These are phyloP conservation scores for Lycodopsis pacificus DNA, from an alignment of 2,797 vertebrate species.

Conservation along the genomic window DNA sequence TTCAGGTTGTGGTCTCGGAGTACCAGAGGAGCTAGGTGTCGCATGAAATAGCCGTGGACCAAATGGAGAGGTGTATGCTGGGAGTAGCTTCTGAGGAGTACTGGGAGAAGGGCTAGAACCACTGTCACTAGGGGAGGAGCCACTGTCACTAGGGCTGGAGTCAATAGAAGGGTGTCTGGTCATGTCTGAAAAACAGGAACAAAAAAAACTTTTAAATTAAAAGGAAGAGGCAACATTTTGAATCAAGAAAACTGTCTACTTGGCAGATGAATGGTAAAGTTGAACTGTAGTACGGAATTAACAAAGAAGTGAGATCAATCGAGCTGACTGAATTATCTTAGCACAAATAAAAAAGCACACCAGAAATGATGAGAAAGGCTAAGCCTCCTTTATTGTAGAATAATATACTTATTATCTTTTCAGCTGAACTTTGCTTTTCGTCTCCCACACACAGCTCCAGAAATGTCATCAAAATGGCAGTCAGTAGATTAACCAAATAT, in stretches of 20 bases:
- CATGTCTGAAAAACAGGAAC: constrained; percentile 78
- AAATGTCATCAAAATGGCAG: constrained; percentile 62
- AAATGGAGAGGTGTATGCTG: constrained; percentile 80
- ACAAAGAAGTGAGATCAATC: neutral
- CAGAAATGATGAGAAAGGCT: constrained; percentile 8
- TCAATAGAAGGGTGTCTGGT: constrained; percentile 85
- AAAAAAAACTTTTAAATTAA: constrained; percentile 7
- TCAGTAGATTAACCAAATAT: constrained; percentile 50
- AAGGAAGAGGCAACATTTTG: neutral
- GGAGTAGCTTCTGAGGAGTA: constrained; percentile 85
- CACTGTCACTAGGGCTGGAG: constrained; percentile 85
- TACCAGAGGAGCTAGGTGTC: constrained; percentile 78
- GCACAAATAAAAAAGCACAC: neutral
- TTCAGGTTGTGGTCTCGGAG: constrained; percentile 91
- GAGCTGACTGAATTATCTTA: neutral
- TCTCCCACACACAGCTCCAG: constrained; percentile 26
- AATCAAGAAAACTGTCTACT: neutral
- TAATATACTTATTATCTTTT: constrained; percentile 24
- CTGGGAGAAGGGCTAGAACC: constrained; percentile 83
- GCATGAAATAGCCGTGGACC: constrained; percentile 81
- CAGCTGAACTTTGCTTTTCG: constrained; percentile 31
- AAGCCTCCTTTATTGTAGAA: constrained; percentile 8
- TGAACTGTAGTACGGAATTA: constrained; percentile 5
- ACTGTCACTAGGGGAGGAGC: constrained; percentile 86
- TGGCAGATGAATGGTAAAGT: neutral